These are phyloP conservation scores for Terebella lapidaria DNA, from an alignment of 2,888 invertebrate genomes.

Conservation along the genomic window DNA sequence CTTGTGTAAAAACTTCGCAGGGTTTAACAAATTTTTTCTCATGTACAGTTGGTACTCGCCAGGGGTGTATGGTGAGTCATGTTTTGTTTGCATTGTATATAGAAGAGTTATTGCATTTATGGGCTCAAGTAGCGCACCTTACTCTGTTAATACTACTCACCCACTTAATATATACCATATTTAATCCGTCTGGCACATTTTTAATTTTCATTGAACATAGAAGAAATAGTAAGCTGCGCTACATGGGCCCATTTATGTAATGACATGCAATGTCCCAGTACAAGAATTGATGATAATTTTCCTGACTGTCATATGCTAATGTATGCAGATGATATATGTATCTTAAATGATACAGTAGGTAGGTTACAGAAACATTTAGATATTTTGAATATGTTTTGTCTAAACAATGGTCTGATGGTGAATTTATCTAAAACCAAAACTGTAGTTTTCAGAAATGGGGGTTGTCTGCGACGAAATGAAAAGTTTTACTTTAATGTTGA, in stretches of 20 bases:
- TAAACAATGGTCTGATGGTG: not conserved
- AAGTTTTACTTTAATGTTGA: not conserved
- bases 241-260: not conserved
- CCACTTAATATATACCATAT: too few relatives aligned
- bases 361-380: not conserved
- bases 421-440: not conserved
- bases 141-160: too few relatives aligned
- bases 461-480: not conserved
- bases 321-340: not conserved
- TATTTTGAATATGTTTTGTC: not conserved
- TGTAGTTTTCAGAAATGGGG: not conserved
- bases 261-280: not conserved
- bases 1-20: not conserved
- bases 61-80: not conserved
- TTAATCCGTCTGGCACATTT: too few relatives aligned
- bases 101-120: too few relatives aligned
- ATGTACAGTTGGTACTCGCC: not conserved
- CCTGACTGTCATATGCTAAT: not conserved
- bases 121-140: too few relatives aligned
- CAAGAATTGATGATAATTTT: not conserved
- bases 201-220: too few relatives aligned
- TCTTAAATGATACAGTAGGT: not conserved
- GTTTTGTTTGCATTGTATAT: not conserved
- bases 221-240: too few relatives aligned
- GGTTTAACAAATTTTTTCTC: not conserved